Base-by-base conservation (phyloP, 2,797 vertebrate genomes). In the Falco cherrug region DNA sequence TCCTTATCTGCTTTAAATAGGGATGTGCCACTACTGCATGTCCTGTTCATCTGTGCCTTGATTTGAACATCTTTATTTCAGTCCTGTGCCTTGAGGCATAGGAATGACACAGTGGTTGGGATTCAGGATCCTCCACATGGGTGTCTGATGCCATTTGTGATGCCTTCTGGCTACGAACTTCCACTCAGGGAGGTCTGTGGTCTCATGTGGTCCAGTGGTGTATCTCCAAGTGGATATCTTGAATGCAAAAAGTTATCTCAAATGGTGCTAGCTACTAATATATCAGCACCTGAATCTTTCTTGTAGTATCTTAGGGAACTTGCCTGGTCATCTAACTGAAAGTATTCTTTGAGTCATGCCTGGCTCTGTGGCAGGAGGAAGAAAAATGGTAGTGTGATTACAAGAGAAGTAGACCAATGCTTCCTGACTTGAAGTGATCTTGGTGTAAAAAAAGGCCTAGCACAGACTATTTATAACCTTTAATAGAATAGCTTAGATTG, bases 21-120 rank as follows among this genome's bases (percentile, higher is more conserved):
- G 25, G 10, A 41, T 73, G 11, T 17, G 5, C 6, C 8, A 39
- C 16, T 67, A 48, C 28, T 33, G 57, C 10, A 6, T 10, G 1
- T 39, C 24, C 12, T 69, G 51, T 25, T 87, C 5, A 16, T 57
- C 7, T 18, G 8, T 61, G 41, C 18, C 77, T 87, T 77, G 59
- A 29, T 65, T 47, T 76, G 22, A 84, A 26, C 54, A 43, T 13
- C 35, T n/a, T 29, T 17, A 43, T 48, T 80, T 73, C 33, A 31
- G 16, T 64, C 31, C n/a, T 37, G 8, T 35, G 26, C 54, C 54
- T 74, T 53, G 10, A 77, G 29, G 7, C 29, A 22, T 2, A 43
- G 11, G 9, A 17, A 56, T 56, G 11, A 69, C 1, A 4, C 29
- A 39, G 33, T 16, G 13, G 7, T 0, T 57, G 56, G 47, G 28